Percentiles rank a stretch among this genome's conserved stretches.
Conservation (phyloP, 37 sponge, comb jelly and placozoan genomes). For the Crambe crambe region DNA sequence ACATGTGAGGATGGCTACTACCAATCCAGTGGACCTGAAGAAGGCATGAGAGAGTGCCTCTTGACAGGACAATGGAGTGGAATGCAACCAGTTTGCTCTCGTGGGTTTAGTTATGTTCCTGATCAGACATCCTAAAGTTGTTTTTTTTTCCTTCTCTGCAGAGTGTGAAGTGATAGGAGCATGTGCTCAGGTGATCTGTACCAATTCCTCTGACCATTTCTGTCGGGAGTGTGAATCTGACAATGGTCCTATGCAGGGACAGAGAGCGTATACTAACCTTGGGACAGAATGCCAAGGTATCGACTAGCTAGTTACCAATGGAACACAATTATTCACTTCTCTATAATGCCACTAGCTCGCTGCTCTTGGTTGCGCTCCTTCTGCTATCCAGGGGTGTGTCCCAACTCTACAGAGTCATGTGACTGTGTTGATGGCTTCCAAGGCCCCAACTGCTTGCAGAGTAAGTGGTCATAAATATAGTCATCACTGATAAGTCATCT, state of each 20-base stretch:
- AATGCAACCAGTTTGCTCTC: constrained; percentile 59
- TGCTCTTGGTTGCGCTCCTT: constrained; percentile 73
- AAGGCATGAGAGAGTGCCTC: constrained; percentile 56
- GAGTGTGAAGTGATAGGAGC: constrained; percentile 58
- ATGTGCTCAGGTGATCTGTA: constrained; percentile 69
- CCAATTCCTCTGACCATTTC: constrained; percentile 43
- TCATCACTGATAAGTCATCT: too few species aligned
- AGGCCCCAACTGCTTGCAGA: constrained; percentile 60
- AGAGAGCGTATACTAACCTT: constrained; percentile 57
- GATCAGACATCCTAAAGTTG: neutral
- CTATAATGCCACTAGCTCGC: constrained; percentile 29
- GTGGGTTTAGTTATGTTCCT: constrained; percentile 19
- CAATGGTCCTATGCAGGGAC: constrained; percentile 48
- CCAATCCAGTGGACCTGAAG: constrained; percentile 64
- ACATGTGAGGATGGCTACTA: constrained; percentile 78
- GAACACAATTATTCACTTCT: neutral
- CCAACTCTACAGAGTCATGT: constrained; percentile 38
- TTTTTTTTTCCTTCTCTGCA: neutral
- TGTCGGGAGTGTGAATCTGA: constrained; percentile 60
- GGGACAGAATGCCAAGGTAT: constrained; percentile 42
- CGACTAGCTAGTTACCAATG: neutral
- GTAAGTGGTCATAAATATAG: constrained; percentile 52
- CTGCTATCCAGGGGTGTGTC: constrained; percentile 81
- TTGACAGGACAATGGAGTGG: constrained; percentile 77
- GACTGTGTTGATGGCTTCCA: constrained; percentile 64